Base-by-base conservation (phyloP, 2,888 invertebrate species). In the Flabesymbios commensalis region DNA sequence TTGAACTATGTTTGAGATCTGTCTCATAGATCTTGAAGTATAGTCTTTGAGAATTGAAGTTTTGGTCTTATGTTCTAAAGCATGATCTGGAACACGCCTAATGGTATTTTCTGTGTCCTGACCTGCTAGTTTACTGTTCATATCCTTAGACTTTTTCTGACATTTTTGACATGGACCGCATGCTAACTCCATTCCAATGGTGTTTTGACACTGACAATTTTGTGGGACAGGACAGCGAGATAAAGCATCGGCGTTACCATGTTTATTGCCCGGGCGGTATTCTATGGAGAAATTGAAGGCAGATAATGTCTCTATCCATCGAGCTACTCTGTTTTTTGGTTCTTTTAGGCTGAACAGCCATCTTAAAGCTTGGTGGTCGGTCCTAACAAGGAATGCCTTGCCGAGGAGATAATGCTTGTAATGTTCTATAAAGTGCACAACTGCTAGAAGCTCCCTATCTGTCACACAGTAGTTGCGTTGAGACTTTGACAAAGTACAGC, bases 401-500 rank as follows among this genome's bases (percentile, higher is more conserved):
- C 64, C 64, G 22, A 59, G 26, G 19, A 64, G 42, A 39, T 64
- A 64, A 26, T 64, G 58, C n/a, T 42, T 28, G 33, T 41, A 64
- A 41, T 58, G 55, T 48, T 58, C 33, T 3, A 54, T 58, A 29
- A 64, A 63, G 3, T 42, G n/a, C 2, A 57, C 49, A n/a, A 58
- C 53, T 7, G 65, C 64, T 29, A 65, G 51, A 10, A 66, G 29
- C 33, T 66, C 65, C n/a, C n/a, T n/a, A n/a, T n/a, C n/a, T n/a
- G n/a, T n/a, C n/a, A n/a, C n/a, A n/a, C n/a, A n/a, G n/a, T 57
- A 64, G 14, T 43, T 41, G 3, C 7, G 14, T 28, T 70, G 61
- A 19, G 55, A 57, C 14, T 19, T 26, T 1, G 61, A 28, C 14
- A 70, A 19, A 3, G 59, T 19, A 19, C 41, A 49, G 32, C n/a